Conservation (phyloP, 1,140 invertebrate species). For the Melanaphis sacchari region DNA sequence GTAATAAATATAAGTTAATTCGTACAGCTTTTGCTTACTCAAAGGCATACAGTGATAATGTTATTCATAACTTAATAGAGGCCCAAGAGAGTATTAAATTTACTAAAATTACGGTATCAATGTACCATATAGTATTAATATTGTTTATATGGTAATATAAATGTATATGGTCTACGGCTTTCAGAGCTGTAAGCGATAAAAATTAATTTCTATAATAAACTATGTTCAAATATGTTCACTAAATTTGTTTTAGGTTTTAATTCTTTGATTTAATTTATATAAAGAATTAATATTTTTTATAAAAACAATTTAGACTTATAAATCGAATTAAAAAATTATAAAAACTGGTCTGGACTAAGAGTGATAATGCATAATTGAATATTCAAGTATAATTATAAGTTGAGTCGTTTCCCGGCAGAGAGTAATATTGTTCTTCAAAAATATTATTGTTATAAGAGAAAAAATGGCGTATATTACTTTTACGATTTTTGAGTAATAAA, state of each 20-base stretch:
- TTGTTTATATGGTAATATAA: conserved; percentile 43
- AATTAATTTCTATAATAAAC: conserved; percentile 51
- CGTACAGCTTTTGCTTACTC: background rate
- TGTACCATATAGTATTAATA: conserved; percentile 38
- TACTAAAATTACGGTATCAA: conserved; percentile 24
- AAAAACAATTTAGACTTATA: background rate
- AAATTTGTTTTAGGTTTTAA: background rate
- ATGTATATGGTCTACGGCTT: conserved; percentile 8
- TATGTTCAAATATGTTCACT: background rate
- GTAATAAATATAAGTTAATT: conserved; percentile 47
- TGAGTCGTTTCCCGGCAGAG: background rate
- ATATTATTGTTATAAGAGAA: background rate
- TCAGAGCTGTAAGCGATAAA: conserved; percentile 25
- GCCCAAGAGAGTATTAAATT: conserved; percentile 39
- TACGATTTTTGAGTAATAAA: background rate
- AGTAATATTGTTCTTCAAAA: background rate
- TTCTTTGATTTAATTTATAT: background rate
- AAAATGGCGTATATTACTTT: background rate
- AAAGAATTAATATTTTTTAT: background rate
- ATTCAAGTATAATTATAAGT: background rate
- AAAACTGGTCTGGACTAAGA: background rate
- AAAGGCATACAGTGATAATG: conserved; percentile 25
- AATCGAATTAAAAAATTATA: conserved; percentile 29
- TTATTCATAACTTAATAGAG: conserved; percentile 42
- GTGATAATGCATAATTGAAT: conserved; percentile 8